Percentiles rank a stretch among this genome's conserved stretches.
Evolutionary conservation across 2,113 vertebrate genomes (phyloP).

Genomic region (Piliocolobus tephrosceles): DNA sequence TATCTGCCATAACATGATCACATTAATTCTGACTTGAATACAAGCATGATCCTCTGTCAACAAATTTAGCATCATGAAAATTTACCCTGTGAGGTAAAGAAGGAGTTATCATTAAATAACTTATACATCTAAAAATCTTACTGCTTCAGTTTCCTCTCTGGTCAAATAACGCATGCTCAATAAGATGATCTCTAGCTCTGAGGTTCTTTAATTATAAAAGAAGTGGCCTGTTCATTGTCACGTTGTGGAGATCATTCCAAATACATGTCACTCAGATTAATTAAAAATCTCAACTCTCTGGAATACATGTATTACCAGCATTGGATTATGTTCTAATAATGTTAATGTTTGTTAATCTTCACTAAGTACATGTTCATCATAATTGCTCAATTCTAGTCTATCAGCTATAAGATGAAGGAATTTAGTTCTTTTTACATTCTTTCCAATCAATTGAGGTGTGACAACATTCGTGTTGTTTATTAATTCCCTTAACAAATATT

Average conservation of each 20-base stretch:
- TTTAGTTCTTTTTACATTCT: background rate
- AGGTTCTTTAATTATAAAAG: background rate
- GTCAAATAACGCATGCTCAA: background rate
- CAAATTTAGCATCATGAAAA: background rate
- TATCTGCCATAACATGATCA: background rate
- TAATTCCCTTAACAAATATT: background rate
- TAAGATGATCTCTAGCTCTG: background rate
- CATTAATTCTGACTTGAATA: background rate
- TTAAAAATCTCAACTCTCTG: constrained; percentile 34
- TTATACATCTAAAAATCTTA: background rate
- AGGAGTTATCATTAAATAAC: background rate
- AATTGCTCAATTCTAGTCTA: background rate
- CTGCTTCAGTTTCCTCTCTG: constrained; percentile 6
- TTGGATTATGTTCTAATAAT: constrained; percentile 16
- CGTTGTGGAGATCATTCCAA: background rate
- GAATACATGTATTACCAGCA: background rate
- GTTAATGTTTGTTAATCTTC: constrained; percentile 43
- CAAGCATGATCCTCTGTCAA: background rate
- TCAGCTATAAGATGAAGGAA: background rate
- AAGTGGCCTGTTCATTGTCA: background rate
- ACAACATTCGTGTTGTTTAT: background rate
- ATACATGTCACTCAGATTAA: constrained; percentile 30
- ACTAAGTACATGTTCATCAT: background rate
- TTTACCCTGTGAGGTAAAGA: background rate
- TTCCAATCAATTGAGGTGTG: background rate